Conservation (phyloP, 2,797 vertebrate species). For the Sebastes hopkinsi region DNA sequence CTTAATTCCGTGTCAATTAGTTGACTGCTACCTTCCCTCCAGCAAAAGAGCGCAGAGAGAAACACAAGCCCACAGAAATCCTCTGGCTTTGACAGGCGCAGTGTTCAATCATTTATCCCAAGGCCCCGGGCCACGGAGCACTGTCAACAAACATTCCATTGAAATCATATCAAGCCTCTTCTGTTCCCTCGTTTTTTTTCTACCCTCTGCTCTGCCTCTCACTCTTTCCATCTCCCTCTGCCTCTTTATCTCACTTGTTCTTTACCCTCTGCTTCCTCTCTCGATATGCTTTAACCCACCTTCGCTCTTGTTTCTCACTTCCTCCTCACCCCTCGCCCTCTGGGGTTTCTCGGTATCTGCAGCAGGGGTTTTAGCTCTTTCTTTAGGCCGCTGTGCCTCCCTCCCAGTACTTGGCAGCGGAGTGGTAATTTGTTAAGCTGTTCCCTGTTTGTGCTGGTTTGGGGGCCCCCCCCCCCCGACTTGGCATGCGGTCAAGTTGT, state of each 20-base stretch:
- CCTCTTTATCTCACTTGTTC: conserved; percentile 63
- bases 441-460: conserved; percentile 51
- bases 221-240: conserved; percentile 70
- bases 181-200: conserved; percentile 83
- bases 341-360: conserved; percentile 62
- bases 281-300: conserved; percentile 65
- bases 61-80: conserved; percentile 95
- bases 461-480: conserved; percentile 48
- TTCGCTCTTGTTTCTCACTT: conserved; percentile 60
- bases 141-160: conserved; percentile 95
- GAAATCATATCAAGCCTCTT: conserved; percentile 93
- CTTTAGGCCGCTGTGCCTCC: conserved; percentile 57
- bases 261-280: conserved; percentile 62
- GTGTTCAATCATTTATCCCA: conserved; percentile 97
- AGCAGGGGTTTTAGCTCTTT: conserved; percentile 64
- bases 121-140: conserved; percentile 90
- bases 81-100: conserved; percentile 93
- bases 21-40: conserved; percentile 97
- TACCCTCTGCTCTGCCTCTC: conserved; percentile 72
- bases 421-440: conserved; percentile 75
- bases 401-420: conserved; percentile 67
- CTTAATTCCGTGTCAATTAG: conserved; percentile 99
- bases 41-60: conserved; percentile 89
- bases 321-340: conserved; percentile 65
- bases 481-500: conserved; percentile 67